A percentile compares a stretch with the other conserved stretches of the same genome.
Conservation (phyloP, 2,888 invertebrate genomes). For the Dicyrtoma fusca region DNA sequence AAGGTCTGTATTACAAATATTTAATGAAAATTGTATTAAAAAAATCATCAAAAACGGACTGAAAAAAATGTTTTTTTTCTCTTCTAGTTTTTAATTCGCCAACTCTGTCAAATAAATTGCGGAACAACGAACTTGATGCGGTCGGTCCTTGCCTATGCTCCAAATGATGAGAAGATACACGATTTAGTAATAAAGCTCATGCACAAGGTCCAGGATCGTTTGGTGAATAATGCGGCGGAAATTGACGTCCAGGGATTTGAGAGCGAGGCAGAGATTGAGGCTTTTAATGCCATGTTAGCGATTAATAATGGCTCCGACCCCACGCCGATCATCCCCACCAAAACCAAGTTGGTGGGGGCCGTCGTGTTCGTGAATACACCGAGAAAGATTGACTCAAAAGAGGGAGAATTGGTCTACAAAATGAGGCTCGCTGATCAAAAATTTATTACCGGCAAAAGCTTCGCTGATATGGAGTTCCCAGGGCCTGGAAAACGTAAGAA, state of each 20-base stretch:
- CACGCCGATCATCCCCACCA: background rate
- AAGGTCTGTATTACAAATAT: slow-evolving; percentile 8
- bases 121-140: background rate
- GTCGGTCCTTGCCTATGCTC: slow-evolving; percentile 38
- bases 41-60: background rate
- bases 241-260: slow-evolving; percentile 31
- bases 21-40: too few species aligned
- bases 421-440: slow-evolving; percentile 31
- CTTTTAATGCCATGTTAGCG: slow-evolving; percentile 23
- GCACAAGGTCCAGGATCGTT: slow-evolving; percentile 19
- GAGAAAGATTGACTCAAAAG: background rate
- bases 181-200: slow-evolving; percentile 26
- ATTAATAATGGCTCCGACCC: slow-evolving; percentile 8
- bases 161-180: slow-evolving; percentile 10
- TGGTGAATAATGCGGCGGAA: background rate
- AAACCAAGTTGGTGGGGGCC: slow-evolving; percentile 20
- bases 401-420: slow-evolving; percentile 31
- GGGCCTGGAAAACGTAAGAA: slow-evolving; percentile 41
- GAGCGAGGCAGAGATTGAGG: slow-evolving; percentile 33
- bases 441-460: slow-evolving; percentile 38
- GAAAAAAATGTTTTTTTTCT: background rate
- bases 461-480: slow-evolving; percentile 34
- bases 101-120: slow-evolving; percentile 33
- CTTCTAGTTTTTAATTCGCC: slow-evolving; percentile 22
- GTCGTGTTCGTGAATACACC: slow-evolving; percentile 32